Conservation (phyloP, 2,113 vertebrate genomes). For the Vidua chalybeata region DNA sequence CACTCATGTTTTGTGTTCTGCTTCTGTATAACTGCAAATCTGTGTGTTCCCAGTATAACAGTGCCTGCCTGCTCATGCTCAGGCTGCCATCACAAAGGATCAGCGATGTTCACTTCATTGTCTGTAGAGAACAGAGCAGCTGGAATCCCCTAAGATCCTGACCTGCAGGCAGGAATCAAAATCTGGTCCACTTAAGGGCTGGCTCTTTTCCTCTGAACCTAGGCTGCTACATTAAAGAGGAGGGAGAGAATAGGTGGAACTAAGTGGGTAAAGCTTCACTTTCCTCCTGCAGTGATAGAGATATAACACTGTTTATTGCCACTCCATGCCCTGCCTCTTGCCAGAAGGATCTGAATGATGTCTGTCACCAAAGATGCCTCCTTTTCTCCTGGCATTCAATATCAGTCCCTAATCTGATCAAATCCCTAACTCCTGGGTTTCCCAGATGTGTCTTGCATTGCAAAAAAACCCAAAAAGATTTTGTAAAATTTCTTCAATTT, state of each 20-base stretch:
- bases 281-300: not conserved
- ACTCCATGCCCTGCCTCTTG: not conserved
- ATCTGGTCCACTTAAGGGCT: not conserved
- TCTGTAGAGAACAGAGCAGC: not conserved
- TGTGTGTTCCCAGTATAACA: not conserved
- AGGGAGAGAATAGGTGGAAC: not conserved
- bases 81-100: not conserved
- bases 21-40: not conserved
- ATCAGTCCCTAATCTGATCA: not conserved
- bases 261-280: not conserved
- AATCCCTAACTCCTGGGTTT: not conserved
- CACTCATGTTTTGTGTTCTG: fast-evolving
- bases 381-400: not conserved
- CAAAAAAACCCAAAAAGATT: not conserved
- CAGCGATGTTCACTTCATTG: not conserved
- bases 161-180: not conserved
- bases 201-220: not conserved
- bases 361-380: not conserved
- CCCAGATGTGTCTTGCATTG: not conserved
- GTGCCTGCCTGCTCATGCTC: not conserved
- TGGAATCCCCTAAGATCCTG: not conserved
- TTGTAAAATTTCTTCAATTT: not conserved
- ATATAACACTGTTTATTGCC: not conserved
- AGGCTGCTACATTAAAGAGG: not conserved
- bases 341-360: not conserved